Base-by-base conservation (phyloP, 2,888 invertebrate species). In the Pheosia tremula region DNA sequence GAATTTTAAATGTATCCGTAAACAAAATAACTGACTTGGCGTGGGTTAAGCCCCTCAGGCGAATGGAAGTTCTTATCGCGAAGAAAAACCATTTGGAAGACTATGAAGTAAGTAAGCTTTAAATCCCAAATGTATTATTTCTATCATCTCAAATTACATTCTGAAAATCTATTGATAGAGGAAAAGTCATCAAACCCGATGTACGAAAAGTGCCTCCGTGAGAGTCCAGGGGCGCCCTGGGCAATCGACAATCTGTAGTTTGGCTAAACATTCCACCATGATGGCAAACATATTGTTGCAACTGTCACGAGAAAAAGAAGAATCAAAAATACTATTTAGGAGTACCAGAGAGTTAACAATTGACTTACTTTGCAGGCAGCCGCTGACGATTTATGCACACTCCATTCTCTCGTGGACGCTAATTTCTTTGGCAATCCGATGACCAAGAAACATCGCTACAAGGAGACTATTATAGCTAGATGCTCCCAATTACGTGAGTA, bases 371-470 rank as follows among this genome's bases (percentile, higher is more conserved):
- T 89, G 84, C 69, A 93, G 95, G 90, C 93, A 61, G 82, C 94
- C 39, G 94, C 95, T 24, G 91, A 95, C 58, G 89, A 94, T 49
- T 74, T 97, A 6, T 93, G 92, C 66, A 91, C 93, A 36, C 89
- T 96, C 77, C 73, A 85, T n/a, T 88, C 88, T 66, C 85, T 97
- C 45, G 91, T 90, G 53, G 94, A 95, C 61, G 85, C 94, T 0
- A 94, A 93, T 68, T 94, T 97, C 61, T 86, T 83, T 53, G 95
- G 95, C 0, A 97, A 97, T 82, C 96, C 96, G 0, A 94, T 96
- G 72, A 93, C 94, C 1, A 95, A 91, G 72, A 91, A 93, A 68
- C 95, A 95, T 76, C 94, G 95, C 62, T 97, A 96, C 77, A 95
- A 95, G 73, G 96, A 96, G 84, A 95, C 94, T 61, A 86, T 96